Evolutionary conservation across 2,888 invertebrate genomes (phyloP).

Genomic region (Eilema caniola): DNA sequence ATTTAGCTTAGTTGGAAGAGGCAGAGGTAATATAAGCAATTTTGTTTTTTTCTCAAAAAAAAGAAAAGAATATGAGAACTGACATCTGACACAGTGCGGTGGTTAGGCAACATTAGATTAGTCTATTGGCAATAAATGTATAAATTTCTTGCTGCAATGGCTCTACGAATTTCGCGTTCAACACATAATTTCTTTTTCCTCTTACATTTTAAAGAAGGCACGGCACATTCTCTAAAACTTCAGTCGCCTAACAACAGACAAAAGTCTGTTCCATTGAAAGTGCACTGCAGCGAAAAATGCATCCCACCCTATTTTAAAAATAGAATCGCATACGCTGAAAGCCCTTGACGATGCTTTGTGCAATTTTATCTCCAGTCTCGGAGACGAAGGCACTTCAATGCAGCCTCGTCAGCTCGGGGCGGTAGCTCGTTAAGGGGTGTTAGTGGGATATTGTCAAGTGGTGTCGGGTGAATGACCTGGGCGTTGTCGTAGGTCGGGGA

Average conservation of each 20-base stretch:
- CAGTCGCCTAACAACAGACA: neutral
- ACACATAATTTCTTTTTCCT: no score
- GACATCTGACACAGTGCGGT: no score
- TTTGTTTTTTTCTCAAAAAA: no score
- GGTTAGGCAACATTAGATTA: no score
- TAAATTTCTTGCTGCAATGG: no score
- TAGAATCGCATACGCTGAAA: conserved; percentile 67
- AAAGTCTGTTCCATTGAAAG: conserved; percentile 31
- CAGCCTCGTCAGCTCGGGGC: conserved; percentile 54
- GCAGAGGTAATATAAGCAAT: no score
- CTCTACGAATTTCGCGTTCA: no score
- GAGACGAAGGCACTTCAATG: conserved; percentile 62
- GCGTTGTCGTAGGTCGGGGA: conserved; percentile 56
- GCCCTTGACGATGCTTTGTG: conserved; percentile 73
- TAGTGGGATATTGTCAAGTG: conserved; percentile 45
- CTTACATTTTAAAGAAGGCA: no score
- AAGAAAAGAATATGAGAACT: no score
- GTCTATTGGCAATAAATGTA: no score
- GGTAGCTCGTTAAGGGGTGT: conserved; percentile 49
- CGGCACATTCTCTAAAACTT: neutral
- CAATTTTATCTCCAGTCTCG: conserved; percentile 65
- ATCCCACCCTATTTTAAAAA: conserved; percentile 71
- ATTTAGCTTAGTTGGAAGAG: no score
- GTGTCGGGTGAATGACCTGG: conserved; percentile 48
- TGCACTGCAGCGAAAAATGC: conserved; percentile 58